Percentiles rank a stretch among this genome's conserved stretches.
These are phyloP conservation scores for Potamilus streckersoni DNA, from an alignment of 1,140 invertebrate species.

Conservation along the genomic window DNA sequence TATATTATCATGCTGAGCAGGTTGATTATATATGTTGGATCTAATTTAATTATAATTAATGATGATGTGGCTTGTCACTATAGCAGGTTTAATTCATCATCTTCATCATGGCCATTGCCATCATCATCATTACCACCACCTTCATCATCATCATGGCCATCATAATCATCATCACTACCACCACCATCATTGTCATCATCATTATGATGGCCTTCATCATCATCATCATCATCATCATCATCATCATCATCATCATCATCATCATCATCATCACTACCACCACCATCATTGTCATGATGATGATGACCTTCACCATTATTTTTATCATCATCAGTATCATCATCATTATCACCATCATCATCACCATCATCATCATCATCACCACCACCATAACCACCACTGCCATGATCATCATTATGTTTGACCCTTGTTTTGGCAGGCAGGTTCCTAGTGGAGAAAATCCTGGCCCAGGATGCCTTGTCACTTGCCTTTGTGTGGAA, in stretches of 20 bases:
- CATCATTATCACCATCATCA: slow-evolving; percentile 14
- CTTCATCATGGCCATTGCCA: not conserved
- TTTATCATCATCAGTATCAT: slow-evolving; percentile 12
- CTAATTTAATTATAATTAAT: no score
- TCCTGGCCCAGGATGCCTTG: slow-evolving; percentile 61
- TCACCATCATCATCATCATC: slow-evolving; percentile 2
- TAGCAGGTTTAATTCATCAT: no score
- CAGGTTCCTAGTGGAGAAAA: slow-evolving; percentile 67
- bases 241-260: not conserved
- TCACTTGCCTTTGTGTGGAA: slow-evolving; percentile 74
- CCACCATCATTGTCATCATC: slow-evolving; percentile 16
- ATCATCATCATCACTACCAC: not conserved
- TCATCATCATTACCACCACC: not conserved
- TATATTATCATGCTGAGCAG: no score
- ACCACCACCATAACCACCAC: not conserved
- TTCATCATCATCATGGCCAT: not conserved
- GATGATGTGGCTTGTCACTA: no score
- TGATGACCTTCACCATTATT: no score
- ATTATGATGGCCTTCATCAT: not conserved
- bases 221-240: not conserved
- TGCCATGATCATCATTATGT: not conserved
- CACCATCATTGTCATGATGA: not conserved
- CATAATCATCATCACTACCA: slow-evolving; percentile 15
- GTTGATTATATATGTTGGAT: no score
- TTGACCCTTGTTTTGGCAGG: slow-evolving; percentile 54